phyloP scores from a whole-genome alignment of 2,888 invertebrate species.

The Mesorhabditis spiculigera region DNA sequence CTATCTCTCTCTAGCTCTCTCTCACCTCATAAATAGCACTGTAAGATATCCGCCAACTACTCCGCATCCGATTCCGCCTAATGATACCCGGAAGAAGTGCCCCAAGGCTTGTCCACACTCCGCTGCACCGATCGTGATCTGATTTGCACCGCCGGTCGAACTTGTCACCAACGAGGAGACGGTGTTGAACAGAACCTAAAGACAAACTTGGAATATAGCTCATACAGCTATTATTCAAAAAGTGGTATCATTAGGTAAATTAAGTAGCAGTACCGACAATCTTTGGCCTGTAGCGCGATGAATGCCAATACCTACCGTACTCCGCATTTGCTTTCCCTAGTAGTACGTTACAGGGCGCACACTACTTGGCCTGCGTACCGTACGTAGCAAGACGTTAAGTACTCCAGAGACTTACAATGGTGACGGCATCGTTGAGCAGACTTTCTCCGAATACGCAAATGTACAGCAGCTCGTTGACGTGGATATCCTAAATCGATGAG shows the following conservation, averaged over 20 bases:
- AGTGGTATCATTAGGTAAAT: background rate
- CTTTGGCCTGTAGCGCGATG: background rate
- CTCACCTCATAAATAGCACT: conserved; percentile 35
- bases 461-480: conserved; percentile 44
- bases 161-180: background rate
- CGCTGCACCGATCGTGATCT: background rate
- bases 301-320: background rate
- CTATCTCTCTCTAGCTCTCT: background rate
- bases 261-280: background rate
- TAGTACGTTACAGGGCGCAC: no score
- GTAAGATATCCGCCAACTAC: conserved; percentile 34
- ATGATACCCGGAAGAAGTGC: conserved; percentile 39
- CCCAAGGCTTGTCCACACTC: background rate
- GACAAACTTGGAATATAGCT: background rate
- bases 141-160: background rate
- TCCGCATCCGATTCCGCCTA: conserved; percentile 43
- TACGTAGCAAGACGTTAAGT: no score
- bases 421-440: conserved; percentile 70
- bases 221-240: conserved; percentile 15
- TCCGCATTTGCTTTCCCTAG: no score
- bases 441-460: conserved; percentile 35
- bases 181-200: background rate
- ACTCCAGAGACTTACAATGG: conserved; percentile 68
- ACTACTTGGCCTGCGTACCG: no score
- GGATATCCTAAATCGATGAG: conserved; percentile 96